Percentiles rank a stretch among this genome's conserved stretches.
Evolutionary conservation across 2,888 invertebrate genomes (phyloP).

Genomic region (Sabatieria punctata): DNA sequence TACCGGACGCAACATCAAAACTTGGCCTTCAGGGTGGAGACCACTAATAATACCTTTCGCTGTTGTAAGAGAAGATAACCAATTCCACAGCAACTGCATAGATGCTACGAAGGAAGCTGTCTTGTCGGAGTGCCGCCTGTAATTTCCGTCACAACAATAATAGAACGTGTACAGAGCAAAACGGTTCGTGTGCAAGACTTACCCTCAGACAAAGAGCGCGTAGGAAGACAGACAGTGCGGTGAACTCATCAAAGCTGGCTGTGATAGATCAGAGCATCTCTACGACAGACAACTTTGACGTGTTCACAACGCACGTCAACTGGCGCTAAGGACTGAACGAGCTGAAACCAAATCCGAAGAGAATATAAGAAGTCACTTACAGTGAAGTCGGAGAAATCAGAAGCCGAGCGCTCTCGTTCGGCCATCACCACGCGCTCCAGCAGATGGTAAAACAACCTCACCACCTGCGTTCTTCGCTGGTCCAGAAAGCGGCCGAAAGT

Average conservation of each 20-base stretch:
- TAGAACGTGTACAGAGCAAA: too few relatives aligned
- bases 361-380: constrained; percentile 38
- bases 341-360: background rate
- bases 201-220: too few relatives aligned
- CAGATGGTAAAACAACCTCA: constrained; percentile 66
- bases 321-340: background rate
- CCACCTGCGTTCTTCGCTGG: constrained; percentile 47
- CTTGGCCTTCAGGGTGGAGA: too few relatives aligned
- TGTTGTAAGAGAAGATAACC: constrained; percentile 9
- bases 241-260: constrained; percentile 4
- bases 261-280: background rate
- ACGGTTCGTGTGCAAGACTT: too few relatives aligned
- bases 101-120: constrained; percentile 51
- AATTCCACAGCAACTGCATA: background rate
- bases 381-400: constrained; percentile 46
- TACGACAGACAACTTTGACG: constrained; percentile 2
- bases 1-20: too few relatives aligned
- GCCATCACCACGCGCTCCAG: constrained; percentile 65
- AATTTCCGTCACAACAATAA: constrained; percentile 20
- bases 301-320: background rate
- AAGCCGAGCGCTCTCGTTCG: constrained; percentile 47
- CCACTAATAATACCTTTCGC: too few relatives aligned
- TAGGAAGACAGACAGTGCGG: too few relatives aligned
- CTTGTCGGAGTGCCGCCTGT: constrained; percentile 56
- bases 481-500: constrained; percentile 38